phyloP scores from a whole-genome alignment of 2,888 invertebrate species.

The Lasioglossum calceatum region DNA sequence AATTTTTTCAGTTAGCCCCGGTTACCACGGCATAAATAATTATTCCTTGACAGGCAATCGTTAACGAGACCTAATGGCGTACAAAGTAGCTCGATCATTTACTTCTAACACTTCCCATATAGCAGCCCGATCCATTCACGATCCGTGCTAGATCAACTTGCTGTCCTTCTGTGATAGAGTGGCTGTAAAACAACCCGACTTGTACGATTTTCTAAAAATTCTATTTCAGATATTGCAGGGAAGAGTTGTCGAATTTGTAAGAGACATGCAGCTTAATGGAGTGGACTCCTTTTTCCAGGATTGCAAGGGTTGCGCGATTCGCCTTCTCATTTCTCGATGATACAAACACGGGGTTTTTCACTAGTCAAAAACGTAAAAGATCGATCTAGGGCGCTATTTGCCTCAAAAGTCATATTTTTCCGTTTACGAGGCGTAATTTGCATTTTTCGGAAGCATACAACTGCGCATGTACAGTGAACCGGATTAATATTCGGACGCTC shows the following conservation, averaged over 20 bases:
- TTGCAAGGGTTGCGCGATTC: too few species aligned
- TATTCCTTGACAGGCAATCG: conserved; percentile 59
- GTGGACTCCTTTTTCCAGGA: too few species aligned
- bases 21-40: conserved; percentile 66
- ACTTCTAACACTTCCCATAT: conserved; percentile 31
- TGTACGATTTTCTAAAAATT: neutral
- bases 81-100: conserved; percentile 60
- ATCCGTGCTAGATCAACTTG: conserved; percentile 10
- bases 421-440: too few species aligned
- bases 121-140: conserved; percentile 52
- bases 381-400: too few species aligned
- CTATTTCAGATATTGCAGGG: neutral
- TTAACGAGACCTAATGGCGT: conserved; percentile 63
- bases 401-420: too few species aligned
- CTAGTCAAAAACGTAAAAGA: too few species aligned
- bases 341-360: too few species aligned
- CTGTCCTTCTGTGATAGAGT: neutral
- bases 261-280: too few species aligned
- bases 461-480: too few species aligned
- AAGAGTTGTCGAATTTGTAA: neutral
- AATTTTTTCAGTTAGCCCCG: conserved; percentile 57
- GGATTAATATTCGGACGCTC: too few species aligned
- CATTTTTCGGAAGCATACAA: too few species aligned
- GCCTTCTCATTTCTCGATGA: too few species aligned
- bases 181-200: neutral